A percentile compares a stretch with the other conserved stretches of the same genome.
Conservation (phyloP, 2,113 vertebrate genomes). For the Machaerirhynchus nigripectus region DNA sequence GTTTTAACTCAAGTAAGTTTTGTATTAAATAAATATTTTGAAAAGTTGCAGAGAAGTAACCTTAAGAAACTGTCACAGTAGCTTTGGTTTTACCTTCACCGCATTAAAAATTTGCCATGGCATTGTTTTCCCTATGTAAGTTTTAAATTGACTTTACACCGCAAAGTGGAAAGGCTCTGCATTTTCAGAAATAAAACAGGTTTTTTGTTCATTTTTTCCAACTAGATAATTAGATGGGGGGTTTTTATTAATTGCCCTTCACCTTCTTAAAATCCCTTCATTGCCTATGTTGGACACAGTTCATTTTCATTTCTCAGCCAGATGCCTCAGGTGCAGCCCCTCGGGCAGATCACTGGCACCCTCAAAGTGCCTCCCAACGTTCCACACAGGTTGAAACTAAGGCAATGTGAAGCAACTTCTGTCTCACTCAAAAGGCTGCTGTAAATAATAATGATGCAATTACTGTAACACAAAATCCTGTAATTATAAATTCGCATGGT, state of each 20-base stretch:
- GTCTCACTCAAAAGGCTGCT: not conserved
- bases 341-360: not conserved
- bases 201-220: not conserved
- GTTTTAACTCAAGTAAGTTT: not conserved
- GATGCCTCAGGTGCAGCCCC: not conserved
- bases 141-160: not conserved
- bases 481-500: not conserved
- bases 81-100: not conserved
- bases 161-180: not conserved
- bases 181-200: not conserved
- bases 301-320: not conserved
- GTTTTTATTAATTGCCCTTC: not conserved
- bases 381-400: not conserved
- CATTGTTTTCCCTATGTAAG: not conserved
- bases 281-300: not conserved
- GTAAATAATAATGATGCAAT: not conserved
- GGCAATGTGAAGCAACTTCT: not conserved
- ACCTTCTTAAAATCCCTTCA: not conserved
- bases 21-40: not conserved
- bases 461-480: not conserved
- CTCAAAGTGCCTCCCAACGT: not conserved
- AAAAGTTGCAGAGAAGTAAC: not conserved
- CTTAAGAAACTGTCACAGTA: not conserved
- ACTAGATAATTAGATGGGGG: fast-evolving
- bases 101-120: not conserved